These are phyloP conservation scores for Physocephala rufipes DNA, from an alignment of 2,888 invertebrate genomes.

Conservation along the genomic window DNA sequence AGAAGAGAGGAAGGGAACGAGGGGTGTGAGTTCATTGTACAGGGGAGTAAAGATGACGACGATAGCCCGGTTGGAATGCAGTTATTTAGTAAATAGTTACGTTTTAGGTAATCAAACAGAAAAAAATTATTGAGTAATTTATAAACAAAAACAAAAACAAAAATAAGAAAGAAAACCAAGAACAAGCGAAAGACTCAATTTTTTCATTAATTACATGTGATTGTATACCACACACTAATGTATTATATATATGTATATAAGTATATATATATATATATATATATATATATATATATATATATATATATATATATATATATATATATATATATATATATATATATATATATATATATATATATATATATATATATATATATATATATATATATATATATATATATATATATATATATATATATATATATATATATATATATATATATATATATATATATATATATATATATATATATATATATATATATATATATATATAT, in stretches of 20 bases:
- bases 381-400: neutral
- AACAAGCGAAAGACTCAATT: constrained; percentile 15
- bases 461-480: constrained; percentile 12
- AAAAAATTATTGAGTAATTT: too few relatives aligned
- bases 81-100: constrained; percentile 43
- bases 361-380: constrained; percentile 15
- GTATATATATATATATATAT: constrained; percentile 16
- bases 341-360: constrained; percentile 29
- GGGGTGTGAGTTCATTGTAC: neutral
- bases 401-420: constrained; percentile 21
- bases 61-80: constrained; percentile 42
- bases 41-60: constrained; percentile 33
- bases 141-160: neutral
- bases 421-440: constrained; percentile 29
- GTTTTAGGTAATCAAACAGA: constrained; percentile 15
- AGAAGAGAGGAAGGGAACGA: too few relatives aligned
- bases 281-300: constrained; percentile 31
- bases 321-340: constrained; percentile 19
- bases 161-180: constrained; percentile 22
- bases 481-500: constrained; percentile 25
- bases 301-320: neutral
- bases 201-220: too few relatives aligned
- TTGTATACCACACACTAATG: too few relatives aligned
- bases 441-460: constrained; percentile 9
- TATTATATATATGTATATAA: too few relatives aligned